Evolutionary conservation across 2,888 invertebrate genomes (phyloP), one percentile per base, ranked within the genome.

Genomic region (Caenorhabditis panamensis): DNA sequence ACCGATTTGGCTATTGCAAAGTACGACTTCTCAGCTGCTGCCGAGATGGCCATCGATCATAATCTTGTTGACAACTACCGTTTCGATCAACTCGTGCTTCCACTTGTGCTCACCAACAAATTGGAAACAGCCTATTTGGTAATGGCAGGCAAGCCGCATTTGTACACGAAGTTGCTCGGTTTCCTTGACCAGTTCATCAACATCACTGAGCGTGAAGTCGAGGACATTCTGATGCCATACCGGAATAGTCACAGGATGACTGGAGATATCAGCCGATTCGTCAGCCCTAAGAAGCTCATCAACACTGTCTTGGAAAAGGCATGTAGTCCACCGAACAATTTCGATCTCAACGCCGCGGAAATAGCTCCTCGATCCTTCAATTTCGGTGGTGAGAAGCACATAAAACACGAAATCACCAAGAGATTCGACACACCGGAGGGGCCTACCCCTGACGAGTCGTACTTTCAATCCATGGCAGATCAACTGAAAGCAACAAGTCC

Each of bases 381-480:
- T 49, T 49, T 16, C 3, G 11, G 6, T 9, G 24, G 20, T 4
- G n/a, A 1, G 72, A 79, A 22, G 37, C 47, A 2, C 28, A 9
- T 79, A 41, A 68, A 73, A 37, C 62, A 54, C 51, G 11, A 44
- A 18, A 54, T 76, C n/a, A 28, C 5, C 4, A 26, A 53, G 13
- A 51, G 79, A 58, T 79, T 61, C 24, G 41, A 53, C 20, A 41
- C 24, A 13, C 8, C 5, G 8, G 22, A 47, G 0, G 28, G 20
- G 18, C 18, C 63, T 0, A 72, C 72, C 51, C 71, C 72, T n/a
- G 54, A n/a, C n/a, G n/a, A n/a, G n/a, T n/a, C 47, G 2, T 79
- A 79, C 22, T 72, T 73, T 28, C 79, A 79, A 44, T 28, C 68
- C 20, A 62, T 79, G 58, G n/a, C 28, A 5, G 24, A 53, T 16